Base-by-base conservation (phyloP, 2,797 vertebrate species). In the Pogoniulus pusillus region DNA sequence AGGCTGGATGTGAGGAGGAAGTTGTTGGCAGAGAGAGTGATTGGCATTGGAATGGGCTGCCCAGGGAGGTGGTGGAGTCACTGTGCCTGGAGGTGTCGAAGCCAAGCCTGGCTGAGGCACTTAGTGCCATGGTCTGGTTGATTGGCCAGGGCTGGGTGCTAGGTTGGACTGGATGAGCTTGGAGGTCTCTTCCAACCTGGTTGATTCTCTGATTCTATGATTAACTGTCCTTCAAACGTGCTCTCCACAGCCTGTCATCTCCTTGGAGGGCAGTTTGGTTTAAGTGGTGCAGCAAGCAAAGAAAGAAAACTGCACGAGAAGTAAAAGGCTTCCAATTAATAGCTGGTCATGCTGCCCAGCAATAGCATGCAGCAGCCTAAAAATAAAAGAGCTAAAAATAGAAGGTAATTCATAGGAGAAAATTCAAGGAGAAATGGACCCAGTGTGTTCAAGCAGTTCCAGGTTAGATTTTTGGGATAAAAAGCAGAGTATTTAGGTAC, bases 361-460 rank as follows among this genome's bases (percentile, higher is more conserved):
- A 51, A 92, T 91, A 35, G 72, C 81, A 59, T 24, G 87, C 85
- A 82, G 86, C 91, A 87, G 66, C 37, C 95, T 96, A 95, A 95
- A 96, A 96, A 93, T 96, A 96, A 83, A 89, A 76, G 70, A 2
- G 22, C 91, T 96, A 93, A 93, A 95, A 96, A 95, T 94, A 94
- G 92, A 85, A 84, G 83, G 81, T 91, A 96, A 96, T 96, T 89
- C 91, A 66, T 82, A 82, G 80, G 85, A 93, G 82, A 86, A 93
- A 91, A 92, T 85, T 88, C 82, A 93, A 93, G 95, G 87, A 91
- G 91, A 96, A 95, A 80, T 32, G 77, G 89, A 91, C 85, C 57
- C 30, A 26, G 72, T 51, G 39, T 71, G 49, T 69, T 69, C 72
- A 37, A 83, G 53, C 32, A 60, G 39, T 79, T 91, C 81, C 53